Base-by-base conservation (phyloP, 2,113 vertebrate species). In the Embiotoca jacksoni region DNA sequence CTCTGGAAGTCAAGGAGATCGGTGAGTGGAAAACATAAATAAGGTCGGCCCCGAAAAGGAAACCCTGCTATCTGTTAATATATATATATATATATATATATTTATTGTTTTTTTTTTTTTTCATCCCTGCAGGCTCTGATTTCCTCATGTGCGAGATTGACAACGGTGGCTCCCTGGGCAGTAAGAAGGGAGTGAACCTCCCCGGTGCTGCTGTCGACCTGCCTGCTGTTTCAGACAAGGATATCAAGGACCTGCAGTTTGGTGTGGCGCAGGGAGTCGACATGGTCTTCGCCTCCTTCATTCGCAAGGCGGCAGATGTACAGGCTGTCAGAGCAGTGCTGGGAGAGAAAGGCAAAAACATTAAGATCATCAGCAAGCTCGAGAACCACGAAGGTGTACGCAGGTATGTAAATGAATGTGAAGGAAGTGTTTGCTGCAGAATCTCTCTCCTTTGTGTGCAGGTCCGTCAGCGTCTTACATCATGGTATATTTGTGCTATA, bases 361-460 rank as follows among this genome's bases (percentile, higher is more conserved):
- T 99, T 57, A 99, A 99, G 95, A 99, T 99, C 78, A 98, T 99
- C 93, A 99, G 98, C 96, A 99, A 99, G 88, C 97, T 99, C 0
- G 98, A 99, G 94, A 99, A 99, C 88, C 98, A 99, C 0, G 98
- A 99, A 90, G 98, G 98, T 1, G 98, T 99, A 11, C 96, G 97
- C 88, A 97, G 98, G 98, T 98, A 35, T 93, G 94, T 47, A 23
- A 23, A 23, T 23, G 23, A 23, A 13, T 68, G 47, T 13, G 8
- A 0, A 16, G 11, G 2, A 55, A 32, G 33, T 10, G 2, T 15
- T 68, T 47, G 14, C 7, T 16, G 13, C n/a, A 23, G 15, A 3
- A 30, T 11, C 16, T 36, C 32, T 66, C 23, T 59, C 36, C 3
- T 30, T 33, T 9, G 3, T 36, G 2, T 39, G 5, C 9, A 2